Evolutionary conservation across 2,113 vertebrate genomes (phyloP).

Genomic region (Stomatorhinus ivindoensis): DNA sequence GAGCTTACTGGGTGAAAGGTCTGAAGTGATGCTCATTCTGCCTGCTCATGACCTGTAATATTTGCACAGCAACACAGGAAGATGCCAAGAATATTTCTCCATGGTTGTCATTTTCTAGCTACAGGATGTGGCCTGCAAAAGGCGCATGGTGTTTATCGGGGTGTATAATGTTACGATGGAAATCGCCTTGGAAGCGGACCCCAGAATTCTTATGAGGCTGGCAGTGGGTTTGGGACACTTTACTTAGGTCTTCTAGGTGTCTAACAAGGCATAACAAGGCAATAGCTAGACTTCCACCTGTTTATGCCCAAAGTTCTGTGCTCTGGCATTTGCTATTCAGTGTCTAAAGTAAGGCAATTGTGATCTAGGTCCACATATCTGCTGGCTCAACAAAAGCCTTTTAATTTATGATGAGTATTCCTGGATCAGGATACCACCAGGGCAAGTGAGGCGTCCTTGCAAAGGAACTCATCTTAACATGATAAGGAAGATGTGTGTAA

Average conservation of each 20-base stretch:
- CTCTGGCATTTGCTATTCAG: not conserved
- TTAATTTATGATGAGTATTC: conserved; percentile 12
- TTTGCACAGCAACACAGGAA: conserved; percentile 49
- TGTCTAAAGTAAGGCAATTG: not conserved
- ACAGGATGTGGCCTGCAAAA: conserved; percentile 33
- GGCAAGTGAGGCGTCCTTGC: not conserved
- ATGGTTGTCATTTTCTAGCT: conserved; percentile 22
- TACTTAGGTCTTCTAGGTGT: conserved; percentile 19
- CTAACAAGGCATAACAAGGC: conserved; percentile 39
- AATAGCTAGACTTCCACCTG: not conserved
- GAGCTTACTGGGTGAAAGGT: conserved; percentile 6
- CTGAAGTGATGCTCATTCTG: not conserved
- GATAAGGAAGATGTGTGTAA: conserved; percentile 19
- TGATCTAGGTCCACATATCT: not conserved
- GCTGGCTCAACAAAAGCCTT: not conserved
- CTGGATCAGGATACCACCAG: not conserved
- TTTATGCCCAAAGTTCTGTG: not conserved
- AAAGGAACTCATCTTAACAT: conserved; percentile 12
- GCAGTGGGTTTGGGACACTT: conserved; percentile 36
- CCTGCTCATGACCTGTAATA: conserved; percentile 13
- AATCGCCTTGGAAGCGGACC: conserved; percentile 40
- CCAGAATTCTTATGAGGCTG: conserved; percentile 19
- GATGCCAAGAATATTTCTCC: conserved; percentile 43
- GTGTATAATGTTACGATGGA: conserved; percentile 48
- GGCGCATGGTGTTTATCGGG: conserved; percentile 37